A percentile compares a stretch with the other conserved stretches of the same genome.
Evolutionary conservation across 2,797 vertebrate species (phyloP).

Genomic region (Orestias chungarensis): DNA sequence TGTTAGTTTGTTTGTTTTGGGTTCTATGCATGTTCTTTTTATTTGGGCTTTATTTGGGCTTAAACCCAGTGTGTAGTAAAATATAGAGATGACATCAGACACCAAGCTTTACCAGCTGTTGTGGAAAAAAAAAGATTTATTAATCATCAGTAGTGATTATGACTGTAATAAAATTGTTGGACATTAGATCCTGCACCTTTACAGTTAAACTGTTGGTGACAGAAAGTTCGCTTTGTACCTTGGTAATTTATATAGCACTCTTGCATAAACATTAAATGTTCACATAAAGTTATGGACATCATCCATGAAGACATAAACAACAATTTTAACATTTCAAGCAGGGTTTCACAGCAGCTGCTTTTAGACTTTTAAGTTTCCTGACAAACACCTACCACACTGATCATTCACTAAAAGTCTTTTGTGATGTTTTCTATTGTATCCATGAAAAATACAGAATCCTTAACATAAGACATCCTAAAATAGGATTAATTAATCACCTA

Average conservation of each 20-base stretch:
- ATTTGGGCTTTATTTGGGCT: not conserved
- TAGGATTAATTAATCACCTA: not conserved
- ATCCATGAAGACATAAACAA: constrained; percentile 3
- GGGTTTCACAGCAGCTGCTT: constrained; percentile 32
- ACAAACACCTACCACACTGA: not conserved
- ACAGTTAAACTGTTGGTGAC: constrained; percentile 39
- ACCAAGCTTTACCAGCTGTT: constrained; percentile 48
- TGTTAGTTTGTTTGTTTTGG: not conserved
- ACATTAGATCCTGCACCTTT: constrained; percentile 55
- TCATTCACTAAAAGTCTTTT: constrained; percentile 5
- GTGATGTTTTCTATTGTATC: not conserved
- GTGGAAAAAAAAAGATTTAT: constrained; percentile 46
- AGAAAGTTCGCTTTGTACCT: constrained; percentile 25
- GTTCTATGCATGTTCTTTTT: not conserved
- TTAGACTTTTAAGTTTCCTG: constrained; percentile 20
- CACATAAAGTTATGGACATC: constrained; percentile 10
- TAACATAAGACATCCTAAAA: no score
- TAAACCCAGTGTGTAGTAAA: constrained; percentile 9
- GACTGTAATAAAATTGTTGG: constrained; percentile 40
- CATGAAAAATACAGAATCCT: no score
- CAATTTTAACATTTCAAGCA: constrained; percentile 34
- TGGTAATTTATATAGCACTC: constrained; percentile 7
- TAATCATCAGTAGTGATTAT: constrained; percentile 40
- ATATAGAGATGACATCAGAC: constrained; percentile 10
- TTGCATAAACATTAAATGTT: constrained; percentile 10